These are phyloP conservation scores for Netelia melanura DNA, from an alignment of 2,888 invertebrate species.

Conservation along the genomic window DNA sequence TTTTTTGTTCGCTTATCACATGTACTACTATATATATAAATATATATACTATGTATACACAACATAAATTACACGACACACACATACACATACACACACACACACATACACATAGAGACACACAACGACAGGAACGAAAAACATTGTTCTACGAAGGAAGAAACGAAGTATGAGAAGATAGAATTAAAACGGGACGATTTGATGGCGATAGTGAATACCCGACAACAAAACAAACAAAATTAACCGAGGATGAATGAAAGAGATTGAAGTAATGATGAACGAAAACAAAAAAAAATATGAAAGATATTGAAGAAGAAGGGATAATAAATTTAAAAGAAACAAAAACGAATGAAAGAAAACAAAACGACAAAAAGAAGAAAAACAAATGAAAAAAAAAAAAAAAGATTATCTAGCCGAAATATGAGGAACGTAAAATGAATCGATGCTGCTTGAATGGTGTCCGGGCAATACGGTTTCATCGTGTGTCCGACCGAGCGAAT, in stretches of 20 bases:
- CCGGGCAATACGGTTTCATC: constrained; percentile 34
- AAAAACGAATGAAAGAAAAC: background rate
- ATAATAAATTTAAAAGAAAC: background rate
- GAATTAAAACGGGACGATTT: background rate
- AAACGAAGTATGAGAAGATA: background rate
- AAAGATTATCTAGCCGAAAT: constrained; percentile 20
- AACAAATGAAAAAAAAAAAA: constrained; percentile 20
- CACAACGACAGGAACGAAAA: constrained; percentile 48
- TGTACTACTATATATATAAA: constrained; percentile 22
- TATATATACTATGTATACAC: constrained; percentile 29
- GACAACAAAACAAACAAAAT: constrained; percentile 10
- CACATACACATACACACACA: background rate
- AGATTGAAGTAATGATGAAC: background rate
- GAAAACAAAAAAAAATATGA: background rate
- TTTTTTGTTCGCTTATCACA: constrained; percentile 34
- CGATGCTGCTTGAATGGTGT: constrained; percentile 53
- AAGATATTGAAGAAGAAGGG: background rate
- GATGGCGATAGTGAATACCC: background rate
- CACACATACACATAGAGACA: constrained; percentile 23
- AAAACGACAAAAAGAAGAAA: constrained; percentile 34
- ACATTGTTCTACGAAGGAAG: constrained; percentile 31
- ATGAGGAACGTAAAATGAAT: constrained; percentile 20
- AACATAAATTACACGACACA: background rate
- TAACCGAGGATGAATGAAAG: background rate
- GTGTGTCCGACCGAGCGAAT: constrained; percentile 57